These are phyloP conservation scores for Momotus momota DNA, from an alignment of 2,797 vertebrate genomes.

Conservation along the genomic window DNA sequence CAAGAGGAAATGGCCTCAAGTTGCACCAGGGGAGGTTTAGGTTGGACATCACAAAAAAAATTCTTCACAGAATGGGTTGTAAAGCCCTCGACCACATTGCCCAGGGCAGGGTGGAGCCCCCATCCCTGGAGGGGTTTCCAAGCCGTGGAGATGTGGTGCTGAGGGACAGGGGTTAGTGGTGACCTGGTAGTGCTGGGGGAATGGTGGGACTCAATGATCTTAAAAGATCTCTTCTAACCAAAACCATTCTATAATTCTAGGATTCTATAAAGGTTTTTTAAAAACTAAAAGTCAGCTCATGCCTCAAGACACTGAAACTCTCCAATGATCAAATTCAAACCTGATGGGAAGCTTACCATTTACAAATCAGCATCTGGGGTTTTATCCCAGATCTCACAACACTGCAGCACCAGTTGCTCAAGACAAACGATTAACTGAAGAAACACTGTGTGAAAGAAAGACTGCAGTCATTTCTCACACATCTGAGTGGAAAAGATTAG, in stretches of 20 bases:
- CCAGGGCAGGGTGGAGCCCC: background rate
- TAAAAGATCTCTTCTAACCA: background rate
- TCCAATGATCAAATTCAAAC: background rate
- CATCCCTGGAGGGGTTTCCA: background rate
- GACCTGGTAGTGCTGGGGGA: background rate
- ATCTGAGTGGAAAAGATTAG: constrained; percentile 11
- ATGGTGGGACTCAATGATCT: background rate
- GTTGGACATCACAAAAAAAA: background rate
- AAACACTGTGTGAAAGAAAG: background rate
- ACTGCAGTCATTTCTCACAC: constrained; percentile 12
- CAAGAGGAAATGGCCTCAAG: background rate
- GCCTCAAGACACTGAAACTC: background rate
- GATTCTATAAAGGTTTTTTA: background rate
- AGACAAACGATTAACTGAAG: background rate
- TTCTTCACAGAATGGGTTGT: background rate
- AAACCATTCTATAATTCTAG: background rate
- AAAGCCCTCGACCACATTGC: background rate
- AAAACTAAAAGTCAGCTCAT: background rate
- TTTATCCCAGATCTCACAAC: background rate
- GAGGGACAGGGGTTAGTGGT: background rate
- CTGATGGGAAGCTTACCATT: background rate
- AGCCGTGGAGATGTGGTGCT: background rate
- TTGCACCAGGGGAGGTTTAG: background rate
- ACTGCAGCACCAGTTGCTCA: background rate
- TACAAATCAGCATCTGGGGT: background rate